Evolutionary conservation across 2,888 invertebrate species (phyloP).

Genomic region (Clepsis dumicolana): DNA sequence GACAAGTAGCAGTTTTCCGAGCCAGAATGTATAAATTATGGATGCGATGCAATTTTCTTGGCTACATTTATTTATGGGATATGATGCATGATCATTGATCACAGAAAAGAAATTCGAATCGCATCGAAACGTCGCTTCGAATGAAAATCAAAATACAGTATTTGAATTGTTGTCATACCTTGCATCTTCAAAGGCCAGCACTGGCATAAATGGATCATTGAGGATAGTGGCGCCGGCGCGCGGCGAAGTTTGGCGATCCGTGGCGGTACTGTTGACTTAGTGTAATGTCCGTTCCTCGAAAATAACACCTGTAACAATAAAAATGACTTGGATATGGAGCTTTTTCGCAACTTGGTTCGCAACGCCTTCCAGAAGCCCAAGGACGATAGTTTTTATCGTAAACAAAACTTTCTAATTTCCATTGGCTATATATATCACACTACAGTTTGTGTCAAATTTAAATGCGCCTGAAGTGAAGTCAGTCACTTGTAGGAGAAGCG

Average conservation of each 20-base stretch:
- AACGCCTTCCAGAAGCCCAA: background rate
- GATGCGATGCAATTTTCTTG: no score
- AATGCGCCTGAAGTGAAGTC: no score
- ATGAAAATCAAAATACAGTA: background rate
- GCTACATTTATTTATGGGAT: no score
- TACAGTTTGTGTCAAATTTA: no score
- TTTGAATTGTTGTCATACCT: conserved; percentile 68
- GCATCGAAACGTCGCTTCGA: background rate
- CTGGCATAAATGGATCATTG: conserved; percentile 89
- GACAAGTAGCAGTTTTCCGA: no score
- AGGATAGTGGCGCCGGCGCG: conserved; percentile 84
- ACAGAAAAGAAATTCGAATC: background rate
- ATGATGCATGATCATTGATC: no score
- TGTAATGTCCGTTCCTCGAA: conserved; percentile 10
- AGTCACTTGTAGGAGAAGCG: no score
- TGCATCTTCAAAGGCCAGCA: conserved; percentile 88
- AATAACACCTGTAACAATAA: conserved; percentile 55
- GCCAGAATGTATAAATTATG: no score
- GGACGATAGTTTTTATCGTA: background rate
- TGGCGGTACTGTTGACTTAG: conserved; percentile 66
- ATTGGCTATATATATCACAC: no score
- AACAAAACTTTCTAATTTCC: no score
- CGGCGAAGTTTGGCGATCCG: conserved; percentile 85
- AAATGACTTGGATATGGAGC: background rate
- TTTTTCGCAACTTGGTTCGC: background rate